Percentiles rank a stretch among this genome's conserved stretches.
These are phyloP conservation scores for Yoshiicerus persimilis DNA, from an alignment of 1,140 invertebrate genomes.

Conservation along the genomic window DNA sequence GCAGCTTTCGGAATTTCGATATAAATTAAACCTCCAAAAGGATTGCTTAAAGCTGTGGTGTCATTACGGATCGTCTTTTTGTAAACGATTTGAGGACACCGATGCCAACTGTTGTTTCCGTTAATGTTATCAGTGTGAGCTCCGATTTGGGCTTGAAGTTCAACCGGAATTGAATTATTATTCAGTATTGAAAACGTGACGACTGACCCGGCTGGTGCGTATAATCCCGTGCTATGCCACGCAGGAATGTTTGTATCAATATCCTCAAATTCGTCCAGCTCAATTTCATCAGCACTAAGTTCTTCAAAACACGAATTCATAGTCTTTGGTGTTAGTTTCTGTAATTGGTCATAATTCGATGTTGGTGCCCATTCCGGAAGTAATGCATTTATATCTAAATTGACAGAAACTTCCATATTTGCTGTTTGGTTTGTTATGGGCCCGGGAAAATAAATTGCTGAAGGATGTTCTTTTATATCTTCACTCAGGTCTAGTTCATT, in stretches of 20 bases:
- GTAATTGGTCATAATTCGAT: not conserved
- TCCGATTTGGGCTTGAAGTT: not conserved
- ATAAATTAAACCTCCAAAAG: not conserved
- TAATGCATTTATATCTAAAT: not conserved
- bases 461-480: not conserved
- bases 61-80: not conserved
- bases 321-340: not conserved
- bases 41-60: not conserved
- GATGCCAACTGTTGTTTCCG: not conserved
- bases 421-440: too few relatives aligned
- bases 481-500: too few relatives aligned
- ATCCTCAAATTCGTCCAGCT: not conserved
- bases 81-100: not conserved
- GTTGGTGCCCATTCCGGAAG: not conserved
- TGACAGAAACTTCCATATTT: not conserved
- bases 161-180: not conserved
- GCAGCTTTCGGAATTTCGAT: not conserved
- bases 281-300: not conserved
- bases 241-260: not conserved
- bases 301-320: not conserved
- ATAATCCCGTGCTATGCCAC: constrained; percentile 17
- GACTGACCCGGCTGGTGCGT: not conserved
- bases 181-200: not conserved
- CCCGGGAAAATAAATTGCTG: not conserved
- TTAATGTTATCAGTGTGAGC: constrained; percentile 6